Conservation (phyloP, 2,113 vertebrate species). For the Hypocryptadius cinnamomeus region DNA sequence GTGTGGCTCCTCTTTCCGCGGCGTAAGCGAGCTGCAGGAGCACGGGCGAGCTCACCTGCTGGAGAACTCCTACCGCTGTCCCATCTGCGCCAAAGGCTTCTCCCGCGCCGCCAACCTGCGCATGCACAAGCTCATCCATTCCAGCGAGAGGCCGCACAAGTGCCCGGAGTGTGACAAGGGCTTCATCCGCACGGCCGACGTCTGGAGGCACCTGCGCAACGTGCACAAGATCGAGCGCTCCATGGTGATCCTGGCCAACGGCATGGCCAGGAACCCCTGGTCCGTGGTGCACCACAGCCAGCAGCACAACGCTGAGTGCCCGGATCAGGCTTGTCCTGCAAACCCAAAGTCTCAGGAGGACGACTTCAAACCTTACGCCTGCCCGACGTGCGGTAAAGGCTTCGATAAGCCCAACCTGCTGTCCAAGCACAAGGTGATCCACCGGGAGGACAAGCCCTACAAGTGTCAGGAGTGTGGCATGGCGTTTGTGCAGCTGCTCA, state of each 20-base stretch:
- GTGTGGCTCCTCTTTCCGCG: background rate
- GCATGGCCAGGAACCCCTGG: constrained; percentile 32
- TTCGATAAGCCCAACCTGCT: constrained; percentile 46
- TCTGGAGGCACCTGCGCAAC: constrained; percentile 37
- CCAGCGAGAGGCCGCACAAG: constrained; percentile 20
- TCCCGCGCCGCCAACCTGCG: constrained; percentile 9
- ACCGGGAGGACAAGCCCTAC: constrained; percentile 40
- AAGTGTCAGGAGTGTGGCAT: constrained; percentile 50
- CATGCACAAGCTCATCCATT: constrained; percentile 54
- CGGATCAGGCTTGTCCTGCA: background rate
- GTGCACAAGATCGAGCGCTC: constrained; percentile 46
- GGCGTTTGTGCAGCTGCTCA: constrained; percentile 33
- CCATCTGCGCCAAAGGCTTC: constrained; percentile 36
- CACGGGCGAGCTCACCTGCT: background rate
- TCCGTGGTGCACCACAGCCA: background rate
- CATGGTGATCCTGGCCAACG: constrained; percentile 3
- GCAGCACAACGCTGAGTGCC: background rate
- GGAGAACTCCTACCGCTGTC: background rate
- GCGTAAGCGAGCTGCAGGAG: background rate
- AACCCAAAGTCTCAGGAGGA: background rate
- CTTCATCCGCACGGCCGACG: constrained; percentile 40
- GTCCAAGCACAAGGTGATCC: constrained; percentile 55
- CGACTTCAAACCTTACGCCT: background rate
- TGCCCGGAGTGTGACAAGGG: constrained; percentile 50
- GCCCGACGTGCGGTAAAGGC: background rate